Conservation (phyloP, 2,113 vertebrate species). For the Actenoides hombroni region DNA sequence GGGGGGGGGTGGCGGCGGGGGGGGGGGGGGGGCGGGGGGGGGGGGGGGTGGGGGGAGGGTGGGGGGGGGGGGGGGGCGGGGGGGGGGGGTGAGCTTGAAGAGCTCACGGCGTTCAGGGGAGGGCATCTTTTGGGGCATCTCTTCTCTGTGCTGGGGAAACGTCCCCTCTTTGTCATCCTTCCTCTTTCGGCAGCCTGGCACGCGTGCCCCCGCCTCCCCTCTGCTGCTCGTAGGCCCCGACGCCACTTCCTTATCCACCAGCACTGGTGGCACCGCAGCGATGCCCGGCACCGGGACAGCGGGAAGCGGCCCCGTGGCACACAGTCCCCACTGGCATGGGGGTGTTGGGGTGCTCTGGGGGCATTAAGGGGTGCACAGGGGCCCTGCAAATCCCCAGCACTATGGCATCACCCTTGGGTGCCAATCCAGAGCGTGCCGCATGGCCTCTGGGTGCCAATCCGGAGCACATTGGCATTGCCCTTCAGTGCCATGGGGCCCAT, state of each 20-base stretch:
- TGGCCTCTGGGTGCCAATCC: not conserved
- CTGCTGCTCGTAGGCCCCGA: accelerated
- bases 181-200: constrained; percentile 8
- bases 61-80: accelerated
- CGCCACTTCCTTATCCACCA: not conserved
- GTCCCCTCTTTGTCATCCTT: constrained; percentile 15
- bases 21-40: accelerated
- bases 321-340: accelerated
- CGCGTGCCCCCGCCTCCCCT: not conserved
- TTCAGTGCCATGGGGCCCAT: accelerated
- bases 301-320: accelerated
- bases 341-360: not conserved
- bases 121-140: not conserved
- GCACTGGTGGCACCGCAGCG: not conserved
- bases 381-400: not conserved
- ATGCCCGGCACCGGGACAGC: not conserved
- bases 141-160: not conserved
- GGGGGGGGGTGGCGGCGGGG: too few species aligned
- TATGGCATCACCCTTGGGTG: not conserved
- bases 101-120: accelerated
- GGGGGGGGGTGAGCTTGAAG: not conserved
- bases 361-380: accelerated
- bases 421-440: not conserved
- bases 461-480: not conserved
- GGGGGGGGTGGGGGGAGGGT: too few species aligned